phyloP scores from a whole-genome alignment of 2,797 vertebrate species.

The Toxotes lorentzi region DNA sequence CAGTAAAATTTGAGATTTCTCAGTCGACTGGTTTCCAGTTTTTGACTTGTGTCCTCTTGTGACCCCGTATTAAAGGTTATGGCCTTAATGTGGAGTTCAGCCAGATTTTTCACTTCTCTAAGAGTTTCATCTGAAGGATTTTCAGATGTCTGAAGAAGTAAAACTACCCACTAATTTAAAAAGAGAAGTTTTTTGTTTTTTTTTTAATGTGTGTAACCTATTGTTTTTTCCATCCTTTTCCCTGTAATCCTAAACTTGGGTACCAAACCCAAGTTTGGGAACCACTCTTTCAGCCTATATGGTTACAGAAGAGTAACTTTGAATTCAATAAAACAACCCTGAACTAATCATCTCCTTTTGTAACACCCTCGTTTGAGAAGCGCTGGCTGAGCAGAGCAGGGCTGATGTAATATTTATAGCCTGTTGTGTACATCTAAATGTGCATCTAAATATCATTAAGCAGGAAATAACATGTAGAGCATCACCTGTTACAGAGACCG shows the following conservation, averaged over 20 bases:
- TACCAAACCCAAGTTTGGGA: neutral
- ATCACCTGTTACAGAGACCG: constrained; percentile 53
- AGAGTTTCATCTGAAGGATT: no score
- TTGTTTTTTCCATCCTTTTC: neutral
- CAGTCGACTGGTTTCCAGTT: no score
- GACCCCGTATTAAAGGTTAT: no score
- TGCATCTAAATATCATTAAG: constrained; percentile 69
- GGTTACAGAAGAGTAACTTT: constrained; percentile 1
- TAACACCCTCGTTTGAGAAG: constrained; percentile 22
- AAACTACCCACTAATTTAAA: neutral
- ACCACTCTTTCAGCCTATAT: neutral
- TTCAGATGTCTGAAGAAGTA: neutral
- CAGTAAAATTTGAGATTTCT: no score
- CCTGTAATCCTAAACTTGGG: neutral
- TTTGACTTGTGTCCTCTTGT: no score
- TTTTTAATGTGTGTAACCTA: neutral
- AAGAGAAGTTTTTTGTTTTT: no score
- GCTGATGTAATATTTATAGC: constrained; percentile 65
- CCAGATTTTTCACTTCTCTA: neutral
- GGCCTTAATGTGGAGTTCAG: no score
- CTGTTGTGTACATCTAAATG: constrained; percentile 66
- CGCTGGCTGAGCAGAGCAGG: constrained; percentile 21
- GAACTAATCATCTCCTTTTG: constrained; percentile 25
- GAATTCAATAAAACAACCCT: constrained; percentile 23
- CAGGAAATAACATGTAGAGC: constrained; percentile 66